Base-by-base conservation (phyloP, 2,113 vertebrate genomes). In the Rhadina sibilatrix region DNA sequence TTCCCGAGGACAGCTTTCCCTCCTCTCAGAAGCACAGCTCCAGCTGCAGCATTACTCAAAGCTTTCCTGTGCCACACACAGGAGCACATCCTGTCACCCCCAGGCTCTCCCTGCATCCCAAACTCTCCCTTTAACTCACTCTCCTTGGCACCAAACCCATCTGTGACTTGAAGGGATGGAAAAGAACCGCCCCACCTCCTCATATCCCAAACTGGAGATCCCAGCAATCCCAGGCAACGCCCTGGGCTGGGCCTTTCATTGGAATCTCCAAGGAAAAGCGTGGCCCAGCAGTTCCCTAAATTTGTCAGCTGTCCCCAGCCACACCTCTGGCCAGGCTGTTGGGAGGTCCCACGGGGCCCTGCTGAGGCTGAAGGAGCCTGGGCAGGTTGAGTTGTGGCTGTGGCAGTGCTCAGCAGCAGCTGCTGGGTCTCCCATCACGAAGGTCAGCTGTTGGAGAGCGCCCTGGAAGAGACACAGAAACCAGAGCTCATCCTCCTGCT, bases 361-460 rank as follows among this genome's bases (percentile, higher is more conserved):
- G 13, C 33, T 59, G 90, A 15, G 96, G 82, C 33, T 90, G 69
- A 71, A 68, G 15, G 72, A 63, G 37, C 33, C 64, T 0, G 63
- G 44, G 52, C 99, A 99, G 5, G 28, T 83, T 1, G 97, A 91
- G 16, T 59, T 94, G 84, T 97, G 95, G 81, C 78, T 91, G 49
- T 4, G 97, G 89, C 99, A 99, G 31, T 98, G 98, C 27, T 97
- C 97, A 0, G 65, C 11, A 3, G 98, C 99, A 0, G 98, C 98
- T 7, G 93, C 95, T 2, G 98, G 97, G 49, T 99, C 98, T 5
- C 97, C 98, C 98, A 99, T 98, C 80, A 98, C 40, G 10, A 99
- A 98, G 69, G 87, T 96, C 95, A 99, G 91, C 83, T 99, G 98
- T n/a, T 96, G 97, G 23, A 99, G 91, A 31, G 97, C 72, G 9